These are phyloP conservation scores for Bombus difficillimus DNA, from an alignment of 1,140 invertebrate genomes.

Conservation along the genomic window DNA sequence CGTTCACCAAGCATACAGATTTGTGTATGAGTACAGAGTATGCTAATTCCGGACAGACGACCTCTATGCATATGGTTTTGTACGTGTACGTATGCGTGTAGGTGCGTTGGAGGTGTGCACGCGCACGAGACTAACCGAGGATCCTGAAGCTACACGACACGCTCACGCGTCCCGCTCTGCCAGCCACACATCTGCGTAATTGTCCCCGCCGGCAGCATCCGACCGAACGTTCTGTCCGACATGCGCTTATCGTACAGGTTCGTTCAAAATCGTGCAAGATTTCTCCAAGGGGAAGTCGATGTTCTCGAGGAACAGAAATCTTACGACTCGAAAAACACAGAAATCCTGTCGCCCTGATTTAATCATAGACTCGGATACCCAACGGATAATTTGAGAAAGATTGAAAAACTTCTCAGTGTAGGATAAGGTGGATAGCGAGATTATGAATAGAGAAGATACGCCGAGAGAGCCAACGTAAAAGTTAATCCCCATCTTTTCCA, in stretches of 20 bases:
- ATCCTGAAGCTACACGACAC: conserved; percentile 68
- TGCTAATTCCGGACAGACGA: conserved; percentile 68
- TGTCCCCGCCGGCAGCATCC: conserved; percentile 82
- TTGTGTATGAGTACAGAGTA: conserved; percentile 57
- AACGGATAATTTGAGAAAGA: too few relatives aligned
- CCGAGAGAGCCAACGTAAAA: neutral
- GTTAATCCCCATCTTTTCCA: neutral
- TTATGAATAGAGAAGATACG: neutral
- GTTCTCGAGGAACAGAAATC: too few relatives aligned
- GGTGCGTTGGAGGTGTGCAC: conserved; percentile 63
- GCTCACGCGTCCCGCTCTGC: conserved; percentile 69
- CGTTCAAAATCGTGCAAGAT: conserved; percentile 49
- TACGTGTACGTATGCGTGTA: conserved; percentile 55
- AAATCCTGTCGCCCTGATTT: too few relatives aligned
- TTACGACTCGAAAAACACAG: too few relatives aligned
- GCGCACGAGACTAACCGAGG: conserved; percentile 53
- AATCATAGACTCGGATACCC: too few relatives aligned
- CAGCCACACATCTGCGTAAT: conserved; percentile 82
- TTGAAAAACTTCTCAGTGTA: too few relatives aligned
- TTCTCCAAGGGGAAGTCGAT: neutral
- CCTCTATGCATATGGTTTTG: conserved; percentile 35
- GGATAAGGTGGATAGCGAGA: too few relatives aligned
- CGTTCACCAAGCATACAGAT: conserved; percentile 57
- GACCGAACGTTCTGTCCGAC: conserved; percentile 60
- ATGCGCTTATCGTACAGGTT: conserved; percentile 65